Base-by-base conservation (phyloP, 2,888 invertebrate species). In the Archaeoteleia sp. region DNA sequence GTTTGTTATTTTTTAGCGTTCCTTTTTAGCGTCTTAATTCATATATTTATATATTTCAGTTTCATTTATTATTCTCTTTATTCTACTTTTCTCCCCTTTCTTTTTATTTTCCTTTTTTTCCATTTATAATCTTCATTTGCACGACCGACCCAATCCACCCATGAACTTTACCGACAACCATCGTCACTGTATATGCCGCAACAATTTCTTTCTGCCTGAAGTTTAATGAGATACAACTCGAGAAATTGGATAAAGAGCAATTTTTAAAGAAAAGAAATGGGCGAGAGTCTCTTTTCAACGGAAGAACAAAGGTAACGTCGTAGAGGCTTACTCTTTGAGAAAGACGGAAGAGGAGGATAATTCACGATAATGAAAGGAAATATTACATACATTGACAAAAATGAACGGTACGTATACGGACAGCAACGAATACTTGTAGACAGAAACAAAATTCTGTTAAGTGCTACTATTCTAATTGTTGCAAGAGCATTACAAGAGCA, bases 201-300 rank as follows among this genome's bases (percentile, higher is more conserved):
- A 77, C 73, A 73, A 74, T 78, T 80, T 78, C 78, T 81, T 74
- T 81, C 78, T 69, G 74, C 73, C 77, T 60, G 73, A 75, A 76
- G 79, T 80, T 82, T 83, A 84, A 84, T 82, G 84, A 84, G 84
- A 83, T 78, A 78, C 79, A 75, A 76, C 82, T 77, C 73, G 80
- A 82, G 82, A 81, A 82, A 83, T 83, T 83, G 82, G 80, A 83
- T 83, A 82, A 84, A 83, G 79, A 83, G 83, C 81, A 80, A 81
- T 82, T 82, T 82, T 78, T 67, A 77, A 80, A 78, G 78, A 77
- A 78, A 78, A 79, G 78, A 76, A 81, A 81, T 77, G 78, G 76
- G 70, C 69, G 63, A 53, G 71, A 73, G 69, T 74, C 69, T 70
- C 66, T 71, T 69, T 58, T 70, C 74, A 71, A 55, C 63, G 42